A percentile compares a stretch with the other conserved stretches of the same genome.
These are phyloP conservation scores for Pantelozetes paolii DNA, from an alignment of 2,888 invertebrate species.

Conservation along the genomic window DNA sequence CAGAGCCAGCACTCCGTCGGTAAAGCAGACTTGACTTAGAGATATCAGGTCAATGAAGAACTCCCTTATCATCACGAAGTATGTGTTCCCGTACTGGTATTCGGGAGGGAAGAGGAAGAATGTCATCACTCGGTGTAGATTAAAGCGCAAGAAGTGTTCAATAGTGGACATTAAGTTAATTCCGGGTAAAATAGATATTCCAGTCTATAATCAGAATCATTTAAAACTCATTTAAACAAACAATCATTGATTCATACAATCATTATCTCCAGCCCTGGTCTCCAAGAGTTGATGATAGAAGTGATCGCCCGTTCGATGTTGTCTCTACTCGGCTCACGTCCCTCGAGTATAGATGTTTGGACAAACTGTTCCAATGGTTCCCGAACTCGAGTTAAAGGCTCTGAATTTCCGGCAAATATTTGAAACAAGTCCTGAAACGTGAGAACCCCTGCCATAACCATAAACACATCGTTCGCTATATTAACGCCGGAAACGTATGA, in stretches of 20 bases:
- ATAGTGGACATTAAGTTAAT: conserved; percentile 54
- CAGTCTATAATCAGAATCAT: conserved; percentile 47
- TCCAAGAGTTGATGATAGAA: conserved; percentile 55
- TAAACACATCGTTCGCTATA: conserved; percentile 51
- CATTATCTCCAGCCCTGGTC: conserved; percentile 53
- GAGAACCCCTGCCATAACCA: conserved; percentile 51
- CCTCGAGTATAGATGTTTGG: conserved; percentile 54
- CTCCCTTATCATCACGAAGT: conserved; percentile 44
- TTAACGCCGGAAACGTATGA: conserved; percentile 54
- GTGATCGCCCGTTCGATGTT: conserved; percentile 55
- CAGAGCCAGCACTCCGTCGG: conserved; percentile 52
- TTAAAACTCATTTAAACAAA: conserved; percentile 15
- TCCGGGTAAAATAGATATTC: conserved; percentile 52
- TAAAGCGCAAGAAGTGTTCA: conserved; percentile 52
- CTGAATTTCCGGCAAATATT: conserved; percentile 53
- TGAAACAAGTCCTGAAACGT: conserved; percentile 54
- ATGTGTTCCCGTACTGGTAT: background rate
- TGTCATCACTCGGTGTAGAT: conserved; percentile 51
- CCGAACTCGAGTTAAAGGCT: conserved; percentile 55
- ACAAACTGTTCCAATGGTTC: conserved; percentile 56
- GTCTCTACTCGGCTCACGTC: conserved; percentile 52
- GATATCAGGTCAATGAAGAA: conserved; percentile 21
- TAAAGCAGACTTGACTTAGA: conserved; percentile 51
- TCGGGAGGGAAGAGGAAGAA: conserved; percentile 51
- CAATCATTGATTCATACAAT: conserved; percentile 52